A percentile compares a stretch with the other conserved stretches of the same genome.
These are phyloP conservation scores for Microcebus griseorufus DNA, from an alignment of 2,113 vertebrate species.

Conservation along the genomic window DNA sequence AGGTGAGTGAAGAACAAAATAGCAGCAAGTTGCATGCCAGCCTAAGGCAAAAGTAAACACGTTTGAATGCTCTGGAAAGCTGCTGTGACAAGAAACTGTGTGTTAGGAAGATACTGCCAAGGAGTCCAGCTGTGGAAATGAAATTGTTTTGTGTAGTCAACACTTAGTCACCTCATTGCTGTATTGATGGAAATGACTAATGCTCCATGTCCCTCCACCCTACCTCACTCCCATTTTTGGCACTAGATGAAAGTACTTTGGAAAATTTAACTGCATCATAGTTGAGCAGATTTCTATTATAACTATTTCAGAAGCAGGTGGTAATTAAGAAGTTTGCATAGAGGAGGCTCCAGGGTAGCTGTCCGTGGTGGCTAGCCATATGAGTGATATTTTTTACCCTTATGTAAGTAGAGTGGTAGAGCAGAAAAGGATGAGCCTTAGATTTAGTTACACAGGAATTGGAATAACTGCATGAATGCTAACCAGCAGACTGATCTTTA, in stretches of 20 bases:
- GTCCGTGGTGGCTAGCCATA: background rate
- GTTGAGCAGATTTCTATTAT: background rate
- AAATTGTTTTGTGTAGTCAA: conserved; percentile 68
- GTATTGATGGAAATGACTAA: conserved; percentile 62
- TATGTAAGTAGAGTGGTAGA: background rate
- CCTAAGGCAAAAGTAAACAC: conserved; percentile 72
- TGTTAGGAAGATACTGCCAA: conserved; percentile 54
- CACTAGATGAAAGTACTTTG: background rate
- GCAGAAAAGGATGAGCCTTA: background rate
- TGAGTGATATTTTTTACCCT: background rate
- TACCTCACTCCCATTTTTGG: rapidly evolving
- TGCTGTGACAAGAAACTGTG: conserved; percentile 70
- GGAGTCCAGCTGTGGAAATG: conserved; percentile 71
- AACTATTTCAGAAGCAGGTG: conserved; percentile 36
- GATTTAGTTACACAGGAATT: background rate
- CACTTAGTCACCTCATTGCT: conserved; percentile 58
- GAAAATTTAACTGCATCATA: background rate
- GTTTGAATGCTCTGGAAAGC: conserved; percentile 73
- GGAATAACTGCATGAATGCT: background rate
- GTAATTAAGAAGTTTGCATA: background rate
- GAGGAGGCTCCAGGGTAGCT: background rate
- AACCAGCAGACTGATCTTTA: background rate
- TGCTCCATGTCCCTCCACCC: background rate
- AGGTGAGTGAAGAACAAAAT: conserved; percentile 69
- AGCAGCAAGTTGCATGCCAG: conserved; percentile 55